These are phyloP conservation scores for Eupristina koningsbergeri DNA, from an alignment of 1,140 invertebrate genomes.

Conservation along the genomic window DNA sequence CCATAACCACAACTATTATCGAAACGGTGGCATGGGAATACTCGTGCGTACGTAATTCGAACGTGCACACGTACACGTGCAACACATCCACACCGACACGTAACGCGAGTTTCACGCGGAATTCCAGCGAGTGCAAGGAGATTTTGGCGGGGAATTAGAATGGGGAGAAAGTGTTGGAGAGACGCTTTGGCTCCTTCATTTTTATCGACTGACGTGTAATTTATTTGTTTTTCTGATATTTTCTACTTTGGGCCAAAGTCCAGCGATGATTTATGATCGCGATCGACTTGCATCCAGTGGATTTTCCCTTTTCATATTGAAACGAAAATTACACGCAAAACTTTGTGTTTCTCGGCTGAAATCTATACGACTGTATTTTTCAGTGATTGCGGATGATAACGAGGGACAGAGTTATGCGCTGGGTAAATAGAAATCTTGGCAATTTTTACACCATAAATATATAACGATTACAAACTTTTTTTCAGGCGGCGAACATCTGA, in stretches of 20 bases:
- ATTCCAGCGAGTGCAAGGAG: background rate
- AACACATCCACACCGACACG: background rate
- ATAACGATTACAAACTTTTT: background rate
- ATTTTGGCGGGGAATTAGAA: constrained; percentile 20
- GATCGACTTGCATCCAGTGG: background rate
- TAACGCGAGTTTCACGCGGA: background rate
- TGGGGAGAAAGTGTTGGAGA: background rate
- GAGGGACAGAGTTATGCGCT: no score
- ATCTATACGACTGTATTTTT: background rate
- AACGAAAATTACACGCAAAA: background rate
- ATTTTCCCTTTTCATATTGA: constrained; percentile 1
- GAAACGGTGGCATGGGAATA: no score
- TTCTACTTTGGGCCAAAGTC: background rate
- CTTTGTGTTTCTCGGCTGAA: background rate
- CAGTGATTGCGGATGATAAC: no score
- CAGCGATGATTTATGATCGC: background rate
- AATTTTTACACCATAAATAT: background rate
- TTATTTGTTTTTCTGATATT: background rate
- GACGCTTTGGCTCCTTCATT: background rate
- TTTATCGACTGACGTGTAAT: background rate
- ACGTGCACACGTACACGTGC: no score
- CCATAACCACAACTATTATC: no score
- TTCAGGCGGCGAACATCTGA: background rate
- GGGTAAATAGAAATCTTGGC: background rate
- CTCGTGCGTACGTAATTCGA: no score